Evolutionary conservation across 1,140 invertebrate species (phyloP).

Genomic region (Sogatella furcifera): DNA sequence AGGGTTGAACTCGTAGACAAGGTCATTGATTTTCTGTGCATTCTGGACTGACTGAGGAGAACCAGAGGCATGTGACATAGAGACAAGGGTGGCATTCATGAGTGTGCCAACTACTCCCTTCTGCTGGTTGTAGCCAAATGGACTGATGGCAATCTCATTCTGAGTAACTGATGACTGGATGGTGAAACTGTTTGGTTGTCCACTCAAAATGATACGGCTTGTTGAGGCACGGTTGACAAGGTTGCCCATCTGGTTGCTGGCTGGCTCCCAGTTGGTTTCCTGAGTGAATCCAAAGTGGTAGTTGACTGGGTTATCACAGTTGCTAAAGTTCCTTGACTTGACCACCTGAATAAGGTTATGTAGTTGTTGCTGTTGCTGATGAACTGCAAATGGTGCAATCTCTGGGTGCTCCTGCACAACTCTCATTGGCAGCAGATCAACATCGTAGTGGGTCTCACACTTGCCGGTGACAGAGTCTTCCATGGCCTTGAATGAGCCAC

Average conservation of each 20-base stretch:
- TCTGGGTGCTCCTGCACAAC: conserved; percentile 35
- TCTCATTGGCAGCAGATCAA: conserved; percentile 42
- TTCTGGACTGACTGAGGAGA: conserved; percentile 22
- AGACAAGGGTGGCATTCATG: conserved; percentile 40
- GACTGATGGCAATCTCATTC: conserved; percentile 42
- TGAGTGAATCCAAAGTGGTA: conserved; percentile 48
- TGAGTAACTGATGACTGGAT: conserved; percentile 50
- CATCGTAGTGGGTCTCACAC: conserved; percentile 53
- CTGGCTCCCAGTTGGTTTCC: conserved; percentile 39
- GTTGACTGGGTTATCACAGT: conserved; percentile 43
- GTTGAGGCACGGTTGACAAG: conserved; percentile 31
- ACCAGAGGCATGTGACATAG: conserved; percentile 24
- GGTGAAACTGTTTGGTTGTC: conserved; percentile 39
- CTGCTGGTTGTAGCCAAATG: conserved; percentile 35
- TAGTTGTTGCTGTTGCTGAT: conserved; percentile 36
- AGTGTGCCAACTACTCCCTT: conserved; percentile 46
- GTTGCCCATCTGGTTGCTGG: conserved; percentile 40
- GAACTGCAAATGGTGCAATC: conserved; percentile 36
- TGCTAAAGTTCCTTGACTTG: conserved; percentile 53
- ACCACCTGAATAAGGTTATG: conserved; percentile 44
- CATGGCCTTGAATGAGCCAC: conserved; percentile 47
- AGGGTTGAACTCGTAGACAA: conserved; percentile 41
- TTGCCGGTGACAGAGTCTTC: conserved; percentile 55
- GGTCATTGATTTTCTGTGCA: conserved; percentile 34
- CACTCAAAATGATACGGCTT: conserved; percentile 22